Evolutionary conservation across 2,113 vertebrate genomes (phyloP), one percentile per base, ranked within the genome.

Genomic region (Cololabis saira): DNA sequence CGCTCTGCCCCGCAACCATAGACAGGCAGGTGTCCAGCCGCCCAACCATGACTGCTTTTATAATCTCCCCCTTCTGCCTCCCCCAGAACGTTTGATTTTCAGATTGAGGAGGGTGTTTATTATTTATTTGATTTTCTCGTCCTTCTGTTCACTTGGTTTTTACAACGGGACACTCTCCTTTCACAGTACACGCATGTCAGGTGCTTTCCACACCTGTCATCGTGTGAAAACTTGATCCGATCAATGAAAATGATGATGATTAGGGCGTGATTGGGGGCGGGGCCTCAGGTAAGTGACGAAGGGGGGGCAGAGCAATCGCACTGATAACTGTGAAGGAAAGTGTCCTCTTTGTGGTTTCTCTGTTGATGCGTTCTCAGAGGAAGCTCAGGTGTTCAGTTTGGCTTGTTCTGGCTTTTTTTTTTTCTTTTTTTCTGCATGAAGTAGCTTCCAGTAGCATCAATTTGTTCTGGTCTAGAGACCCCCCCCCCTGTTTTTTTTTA

Each of bases 21-120:
- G 93, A 94, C 95, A 97, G 95, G 95, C 96, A 96, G 95, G 95
- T 97, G 95, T 80, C 90, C 87, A 88, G 87, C 79, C 87, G 90
- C 73, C 66, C 79, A 83, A 80, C 89, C 82, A 71, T 1, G 49
- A 41, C 67, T 71, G 87, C 92, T 93, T 93, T 84, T 89, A 82
- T 74, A 78, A 91, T 76, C 83, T 78, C 84, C 75, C 21, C 33
- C 41, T 50, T 61, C 74, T 68, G 71, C 74, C 78, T 87, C 77
- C 81, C 81, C 79, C 82, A 85, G 74, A 85, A 61, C 73, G 77
- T 73, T 81, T 80, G 65, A 55, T 84, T 87, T 89, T 79, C 41
- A 69, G 41, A 70, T 78, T 86, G 83, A 77, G 84, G 87, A 84
- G 76, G 33, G 30, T 72, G 79, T 80, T 43, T 81, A 50, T 64